Evolutionary conservation across 2,113 vertebrate species (phyloP), one percentile per base, ranked within the genome.

Genomic region (Cephalopterus ornatus): DNA sequence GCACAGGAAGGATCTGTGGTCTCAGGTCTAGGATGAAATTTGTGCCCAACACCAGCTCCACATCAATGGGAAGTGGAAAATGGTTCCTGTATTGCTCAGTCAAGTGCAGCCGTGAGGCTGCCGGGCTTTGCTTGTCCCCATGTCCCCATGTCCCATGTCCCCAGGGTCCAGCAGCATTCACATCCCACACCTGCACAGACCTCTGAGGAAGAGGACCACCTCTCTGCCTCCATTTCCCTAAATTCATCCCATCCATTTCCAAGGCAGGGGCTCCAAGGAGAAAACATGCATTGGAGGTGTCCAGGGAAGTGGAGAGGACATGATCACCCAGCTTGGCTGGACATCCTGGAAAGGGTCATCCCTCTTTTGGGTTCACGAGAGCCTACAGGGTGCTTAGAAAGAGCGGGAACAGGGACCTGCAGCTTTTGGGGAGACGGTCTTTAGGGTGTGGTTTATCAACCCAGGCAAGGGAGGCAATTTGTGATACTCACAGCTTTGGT

Each of bases 251-350:
- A 39, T 24, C 21, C 44, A 4, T 65, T 76, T 23, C 63, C 44
- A 50, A 87, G 44, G 32, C 37, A 49, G 32, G 21, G 5, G 3
- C 19, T 46, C 33, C 13, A 18, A n/a, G 66, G 53, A 47, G 44
- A 33, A 61, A 49, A 28, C 21, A n/a, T 1, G 0, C 2, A 0
- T 7, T 24, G 53, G 33, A 66, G 14, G 22, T 33, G 39, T 59
- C 33, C 50, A 11, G 46, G 50, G 23, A 23, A 18, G 33, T 1
- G 2, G 41, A 37, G 41, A 85, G 58, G 37, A 62, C 20, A 19
- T 8, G 0, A 16, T 75, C 35, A 20, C 42, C 32, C 0, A 0
- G 15, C 27, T 79, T 14, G n/a, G 7, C 66, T 2, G 1, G 33
- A 30, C 33, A 7, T 26, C 32, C 47, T 18, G 19, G 50, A 11